Evolutionary conservation across 2,113 vertebrate genomes (phyloP).

Genomic region (Chrysochloris asiatica): DNA sequence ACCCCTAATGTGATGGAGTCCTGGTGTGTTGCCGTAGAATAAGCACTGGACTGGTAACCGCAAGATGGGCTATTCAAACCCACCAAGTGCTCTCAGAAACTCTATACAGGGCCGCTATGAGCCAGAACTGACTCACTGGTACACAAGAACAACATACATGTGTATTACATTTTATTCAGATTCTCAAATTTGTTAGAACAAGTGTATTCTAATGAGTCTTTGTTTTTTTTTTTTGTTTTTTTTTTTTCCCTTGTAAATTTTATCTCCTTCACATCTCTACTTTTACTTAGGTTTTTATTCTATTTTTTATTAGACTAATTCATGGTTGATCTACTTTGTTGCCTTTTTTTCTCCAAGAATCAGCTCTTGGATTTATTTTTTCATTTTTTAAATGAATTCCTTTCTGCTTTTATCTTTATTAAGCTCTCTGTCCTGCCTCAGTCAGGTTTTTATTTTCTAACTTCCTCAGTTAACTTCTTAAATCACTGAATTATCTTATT

Average conservation of each 20-base stretch:
- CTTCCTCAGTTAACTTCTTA: constrained; percentile 41
- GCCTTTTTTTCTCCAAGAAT: constrained; percentile 15
- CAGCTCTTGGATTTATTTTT: constrained; percentile 40
- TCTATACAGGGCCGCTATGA: too few species aligned
- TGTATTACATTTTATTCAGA: neutral
- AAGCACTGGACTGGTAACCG: too few species aligned
- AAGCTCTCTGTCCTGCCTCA: neutral
- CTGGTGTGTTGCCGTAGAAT: too few species aligned
- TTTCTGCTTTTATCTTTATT: constrained; percentile 51
- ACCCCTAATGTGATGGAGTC: too few species aligned
- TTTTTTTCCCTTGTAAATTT: neutral
- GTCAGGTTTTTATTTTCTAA: constrained; percentile 16
- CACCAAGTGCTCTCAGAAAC: too few species aligned
- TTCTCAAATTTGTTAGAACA: neutral
- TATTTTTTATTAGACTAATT: constrained; percentile 26
- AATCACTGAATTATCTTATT: constrained; percentile 29
- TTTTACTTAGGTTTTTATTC: constrained; percentile 3
- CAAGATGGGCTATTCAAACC: too few species aligned
- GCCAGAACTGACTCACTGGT: too few species aligned
- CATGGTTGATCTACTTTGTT: constrained; percentile 33
- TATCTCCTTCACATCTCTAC: neutral
- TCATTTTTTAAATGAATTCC: neutral
- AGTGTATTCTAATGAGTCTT: neutral
- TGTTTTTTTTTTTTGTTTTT: neutral
- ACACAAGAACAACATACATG: too few species aligned